phyloP scores from a whole-genome alignment of 1,140 invertebrate species.

The Diprion similis region DNA sequence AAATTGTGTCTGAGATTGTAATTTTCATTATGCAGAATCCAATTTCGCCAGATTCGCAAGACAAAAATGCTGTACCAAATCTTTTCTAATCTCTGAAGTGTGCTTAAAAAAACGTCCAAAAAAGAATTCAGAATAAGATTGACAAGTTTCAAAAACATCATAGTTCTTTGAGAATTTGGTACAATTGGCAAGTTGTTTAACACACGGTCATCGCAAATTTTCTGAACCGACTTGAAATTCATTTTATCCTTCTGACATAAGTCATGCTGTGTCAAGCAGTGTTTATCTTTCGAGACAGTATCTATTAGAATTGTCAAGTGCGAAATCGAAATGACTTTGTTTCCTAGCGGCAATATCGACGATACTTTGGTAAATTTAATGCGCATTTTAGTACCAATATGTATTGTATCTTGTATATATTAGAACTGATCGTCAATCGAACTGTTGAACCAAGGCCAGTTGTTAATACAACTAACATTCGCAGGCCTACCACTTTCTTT shows the following conservation, averaged over 20 bases:
- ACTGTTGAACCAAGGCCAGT: background rate
- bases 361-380: conserved; percentile 14
- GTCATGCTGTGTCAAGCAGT: conserved; percentile 25
- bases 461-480: background rate
- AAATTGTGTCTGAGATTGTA: background rate
- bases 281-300: conserved; percentile 23
- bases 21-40: background rate
- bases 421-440: background rate
- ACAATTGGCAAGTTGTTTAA: background rate
- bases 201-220: conserved; percentile 8
- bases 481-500: background rate
- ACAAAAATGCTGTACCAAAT: conserved; percentile 13
- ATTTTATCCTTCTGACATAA: conserved; percentile 27
- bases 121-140: background rate
- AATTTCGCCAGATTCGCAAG: conserved; percentile 2
- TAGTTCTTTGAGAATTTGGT: conserved; percentile 2
- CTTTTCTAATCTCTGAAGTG: conserved; percentile 1
- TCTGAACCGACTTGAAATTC: conserved; percentile 26
- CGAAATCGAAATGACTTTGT: conserved; percentile 14
- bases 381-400: conserved; percentile 19
- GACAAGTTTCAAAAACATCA: conserved; percentile 8
- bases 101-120: background rate
- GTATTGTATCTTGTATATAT: conserved; percentile 17
- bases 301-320: conserved; percentile 17
- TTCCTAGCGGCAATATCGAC: conserved; percentile 18